Conservation (phyloP, 1,140 invertebrate genomes). For the Brachionus plicatilis region DNA sequence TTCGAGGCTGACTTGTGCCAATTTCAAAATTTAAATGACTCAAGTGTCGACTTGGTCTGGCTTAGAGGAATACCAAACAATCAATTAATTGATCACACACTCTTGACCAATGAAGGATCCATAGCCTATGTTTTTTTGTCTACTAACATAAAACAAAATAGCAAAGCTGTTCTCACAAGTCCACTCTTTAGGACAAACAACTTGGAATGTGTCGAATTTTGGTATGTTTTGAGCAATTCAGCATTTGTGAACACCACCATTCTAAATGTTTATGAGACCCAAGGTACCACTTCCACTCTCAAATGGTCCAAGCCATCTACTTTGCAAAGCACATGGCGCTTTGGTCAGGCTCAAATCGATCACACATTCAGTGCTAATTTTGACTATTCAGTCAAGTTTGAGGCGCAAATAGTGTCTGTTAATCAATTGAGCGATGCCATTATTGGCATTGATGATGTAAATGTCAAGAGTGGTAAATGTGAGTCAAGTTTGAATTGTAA, state of each 20-base stretch:
- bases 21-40: constrained; percentile 41
- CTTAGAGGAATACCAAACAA: background rate
- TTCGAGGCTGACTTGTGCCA: constrained; percentile 51
- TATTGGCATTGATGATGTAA: constrained; percentile 36
- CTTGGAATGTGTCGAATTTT: constrained; percentile 31
- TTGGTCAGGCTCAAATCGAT: background rate
- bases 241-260: background rate
- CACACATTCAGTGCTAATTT: background rate
- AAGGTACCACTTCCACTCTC: background rate
- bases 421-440: constrained; percentile 38
- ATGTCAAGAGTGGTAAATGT: background rate
- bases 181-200: background rate
- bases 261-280: background rate
- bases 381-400: constrained; percentile 4
- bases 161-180: background rate
- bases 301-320: background rate
- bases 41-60: background rate
- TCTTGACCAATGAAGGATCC: background rate
- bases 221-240: background rate
- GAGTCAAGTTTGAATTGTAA: constrained; percentile 41
- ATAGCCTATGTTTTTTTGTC: background rate
- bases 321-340: background rate
- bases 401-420: constrained; percentile 29
- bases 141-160: background rate
- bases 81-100: background rate